Evolutionary conservation across 2,797 vertebrate species (phyloP).

Genomic region (Pipistrellus nathusii): DNA sequence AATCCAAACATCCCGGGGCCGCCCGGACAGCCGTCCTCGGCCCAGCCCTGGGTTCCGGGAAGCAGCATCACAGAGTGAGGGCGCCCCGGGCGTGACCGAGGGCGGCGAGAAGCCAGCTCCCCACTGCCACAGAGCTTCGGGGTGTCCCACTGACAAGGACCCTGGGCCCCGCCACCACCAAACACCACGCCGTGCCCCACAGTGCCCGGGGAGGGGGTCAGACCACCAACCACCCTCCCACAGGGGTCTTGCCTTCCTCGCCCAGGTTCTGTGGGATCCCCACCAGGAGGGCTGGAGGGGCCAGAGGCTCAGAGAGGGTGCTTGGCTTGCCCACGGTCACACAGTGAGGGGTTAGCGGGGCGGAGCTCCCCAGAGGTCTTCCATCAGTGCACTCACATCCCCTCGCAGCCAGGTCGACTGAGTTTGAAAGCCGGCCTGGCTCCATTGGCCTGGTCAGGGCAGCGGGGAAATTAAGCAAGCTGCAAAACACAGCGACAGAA

Average conservation of each 20-base stretch:
- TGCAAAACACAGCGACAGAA: not conserved
- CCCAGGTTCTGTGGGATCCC: accelerated
- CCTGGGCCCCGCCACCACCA: accelerated
- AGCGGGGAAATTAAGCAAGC: not conserved
- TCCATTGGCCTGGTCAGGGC: accelerated
- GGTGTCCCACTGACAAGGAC: not conserved
- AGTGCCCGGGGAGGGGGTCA: accelerated
- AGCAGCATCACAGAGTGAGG: not conserved
- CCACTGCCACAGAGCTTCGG: accelerated
- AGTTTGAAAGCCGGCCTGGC: not conserved
- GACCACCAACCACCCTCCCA: accelerated
- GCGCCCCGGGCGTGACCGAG: accelerated
- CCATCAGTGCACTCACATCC: accelerated
- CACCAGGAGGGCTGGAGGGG: not conserved
- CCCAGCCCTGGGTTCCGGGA: not conserved
- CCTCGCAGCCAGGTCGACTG: accelerated
- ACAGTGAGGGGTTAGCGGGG: not conserved
- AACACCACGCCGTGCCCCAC: accelerated
- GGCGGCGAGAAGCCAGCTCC: accelerated
- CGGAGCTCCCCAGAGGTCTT: not conserved
- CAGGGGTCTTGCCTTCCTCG: not conserved
- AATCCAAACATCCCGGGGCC: slow-evolving; percentile 13
- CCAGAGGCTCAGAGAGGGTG: not conserved
- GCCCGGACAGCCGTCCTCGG: accelerated
- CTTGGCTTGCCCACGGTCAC: not conserved